phyloP scores from a whole-genome alignment of 2,888 invertebrate species.

The Lepidochrysops patricia region DNA sequence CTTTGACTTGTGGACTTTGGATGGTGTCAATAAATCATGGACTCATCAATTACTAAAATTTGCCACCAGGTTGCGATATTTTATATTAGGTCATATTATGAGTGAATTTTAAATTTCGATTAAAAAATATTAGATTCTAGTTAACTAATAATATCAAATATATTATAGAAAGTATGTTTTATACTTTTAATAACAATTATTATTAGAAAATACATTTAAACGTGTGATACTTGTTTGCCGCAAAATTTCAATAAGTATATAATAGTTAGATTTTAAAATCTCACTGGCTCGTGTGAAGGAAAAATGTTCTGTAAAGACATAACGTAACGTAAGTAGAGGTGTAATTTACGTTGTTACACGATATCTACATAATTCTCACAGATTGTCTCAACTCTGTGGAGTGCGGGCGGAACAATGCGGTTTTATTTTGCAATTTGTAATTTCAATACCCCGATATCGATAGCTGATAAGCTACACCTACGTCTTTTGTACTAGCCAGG shows the following conservation, averaged over 20 bases:
- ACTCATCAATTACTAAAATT: neutral
- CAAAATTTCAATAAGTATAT: too few species aligned
- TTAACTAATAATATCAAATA: too few species aligned
- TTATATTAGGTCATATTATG: too few species aligned
- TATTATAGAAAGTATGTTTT: too few species aligned
- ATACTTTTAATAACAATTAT: too few species aligned
- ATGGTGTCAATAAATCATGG: neutral
- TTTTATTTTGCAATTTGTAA: slow-evolving; percentile 4
- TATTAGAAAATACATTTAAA: too few species aligned
- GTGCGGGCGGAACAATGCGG: neutral
- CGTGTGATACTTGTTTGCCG: too few species aligned
- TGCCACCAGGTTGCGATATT: neutral
- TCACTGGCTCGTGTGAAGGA: neutral
- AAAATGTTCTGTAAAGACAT: neutral
- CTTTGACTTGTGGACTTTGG: neutral
- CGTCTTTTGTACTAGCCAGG: neutral
- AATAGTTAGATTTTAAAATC: too few species aligned
- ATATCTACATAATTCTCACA: slow-evolving; percentile 1
- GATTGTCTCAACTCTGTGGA: neutral
- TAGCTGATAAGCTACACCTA: neutral
- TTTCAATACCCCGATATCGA: neutral
- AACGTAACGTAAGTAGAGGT: neutral
- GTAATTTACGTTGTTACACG: neutral
- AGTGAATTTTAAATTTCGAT: too few species aligned
- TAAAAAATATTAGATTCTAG: too few species aligned